Base-by-base conservation (phyloP, 2,888 invertebrate species). In the Pyrgus malvae region DNA sequence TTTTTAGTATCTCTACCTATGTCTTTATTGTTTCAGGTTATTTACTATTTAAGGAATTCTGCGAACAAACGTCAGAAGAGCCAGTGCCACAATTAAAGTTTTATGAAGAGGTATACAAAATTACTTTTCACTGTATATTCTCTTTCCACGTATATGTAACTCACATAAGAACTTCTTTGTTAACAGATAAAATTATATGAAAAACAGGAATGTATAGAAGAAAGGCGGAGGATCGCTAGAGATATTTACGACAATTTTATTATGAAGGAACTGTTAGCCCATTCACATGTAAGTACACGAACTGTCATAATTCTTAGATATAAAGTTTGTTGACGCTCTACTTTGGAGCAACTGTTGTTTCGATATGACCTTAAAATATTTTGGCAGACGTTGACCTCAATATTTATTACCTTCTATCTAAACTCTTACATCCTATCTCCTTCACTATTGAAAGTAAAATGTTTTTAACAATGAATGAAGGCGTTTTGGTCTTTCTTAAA, bases 191-290 rank as follows among this genome's bases (percentile, higher is more conserved):
- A 98, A 92, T 94, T 95, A 86, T 99, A 97, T 91, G 99, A 99
- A 91, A 99, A 99, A 92, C 93, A 99, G 82, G 99, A 99, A 90
- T 97, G 97, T 74, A 94, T 96, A 61, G 99, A 99, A 73, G 99
- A 99, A 78, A 92, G 99, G 79, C 95, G 96, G 91, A 96, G 97
- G 84, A 94, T 97, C 75, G 99, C 99, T 60, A 93, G 97, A 76
- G 98, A 99, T 89, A 98, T 99, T 78, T 99, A 99, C 91, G 99
- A 99, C 91, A 98, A 98, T 92, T 99, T 98, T 92, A 99, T 99
- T 82, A 99, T 99, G 99, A 98, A 98, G 89, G 99, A 99, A 93
- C 93, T 99, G 84, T 93, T 99, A 84, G 97, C 99, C 67, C 98
- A 98, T 91, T 95, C 99, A 73, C 99, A 99, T 92, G 99, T 99